phyloP scores from a whole-genome alignment of 2,888 invertebrate genomes.

The Dichetophora obliterata region DNA sequence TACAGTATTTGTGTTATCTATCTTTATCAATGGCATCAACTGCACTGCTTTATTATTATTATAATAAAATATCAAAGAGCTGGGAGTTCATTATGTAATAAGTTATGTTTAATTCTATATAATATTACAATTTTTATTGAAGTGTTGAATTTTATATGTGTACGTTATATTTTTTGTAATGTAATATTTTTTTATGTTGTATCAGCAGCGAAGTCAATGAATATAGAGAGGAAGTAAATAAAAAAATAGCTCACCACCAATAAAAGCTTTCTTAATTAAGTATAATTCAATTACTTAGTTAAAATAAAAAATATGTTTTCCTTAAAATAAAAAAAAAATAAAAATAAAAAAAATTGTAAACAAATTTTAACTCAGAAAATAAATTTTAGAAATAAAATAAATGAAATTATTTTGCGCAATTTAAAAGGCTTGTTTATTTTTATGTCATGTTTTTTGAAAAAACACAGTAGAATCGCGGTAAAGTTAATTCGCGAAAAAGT shows the following conservation, averaged over 20 bases:
- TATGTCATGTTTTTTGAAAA: too few relatives aligned
- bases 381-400: constrained; percentile 4
- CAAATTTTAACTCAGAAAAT: not conserved
- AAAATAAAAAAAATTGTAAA: not conserved
- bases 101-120: constrained; percentile 26
- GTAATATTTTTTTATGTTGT: constrained; percentile 33
- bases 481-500: too few relatives aligned
- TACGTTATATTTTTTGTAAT: constrained; percentile 22
- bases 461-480: too few relatives aligned
- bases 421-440: not conserved
- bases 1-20: constrained; percentile 24
- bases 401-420: constrained; percentile 26
- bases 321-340: not conserved
- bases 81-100: constrained; percentile 17
- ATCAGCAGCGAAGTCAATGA: constrained; percentile 36
- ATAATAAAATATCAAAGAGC: constrained; percentile 18
- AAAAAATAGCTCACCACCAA: constrained; percentile 9
- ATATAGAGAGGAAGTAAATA: not conserved
- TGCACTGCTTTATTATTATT: constrained; percentile 24
- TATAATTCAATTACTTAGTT: constrained; percentile 7
- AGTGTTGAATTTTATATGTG: constrained; percentile 27
- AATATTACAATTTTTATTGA: constrained; percentile 16
- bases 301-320: constrained; percentile 3
- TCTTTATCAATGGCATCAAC: constrained; percentile 2
- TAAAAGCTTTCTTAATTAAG: constrained; percentile 11